phyloP scores from a whole-genome alignment of 2,888 invertebrate species.

The Ferdinandea cuprea region DNA sequence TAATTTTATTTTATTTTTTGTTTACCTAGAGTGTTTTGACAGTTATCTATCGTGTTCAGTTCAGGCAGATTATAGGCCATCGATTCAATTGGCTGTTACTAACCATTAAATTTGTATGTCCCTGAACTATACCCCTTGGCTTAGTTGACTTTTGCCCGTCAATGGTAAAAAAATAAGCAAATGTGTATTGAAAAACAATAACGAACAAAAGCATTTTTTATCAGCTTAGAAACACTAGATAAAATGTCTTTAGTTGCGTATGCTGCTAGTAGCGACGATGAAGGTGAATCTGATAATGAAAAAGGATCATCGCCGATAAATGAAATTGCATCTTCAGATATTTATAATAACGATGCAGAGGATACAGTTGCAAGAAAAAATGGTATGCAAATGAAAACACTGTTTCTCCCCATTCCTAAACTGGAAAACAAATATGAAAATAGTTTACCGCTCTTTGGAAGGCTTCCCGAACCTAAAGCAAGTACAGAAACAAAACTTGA shows the following conservation, averaged over 20 bases:
- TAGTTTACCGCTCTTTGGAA: conserved; percentile 77
- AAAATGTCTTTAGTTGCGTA: conserved; percentile 87
- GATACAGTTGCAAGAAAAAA: conserved; percentile 75
- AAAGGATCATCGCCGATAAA: conserved; percentile 50
- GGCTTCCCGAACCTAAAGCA: conserved; percentile 80
- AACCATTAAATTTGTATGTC: too few species aligned
- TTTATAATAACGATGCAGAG: conserved; percentile 80
- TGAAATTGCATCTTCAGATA: conserved; percentile 75
- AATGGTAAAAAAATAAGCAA: too few species aligned
- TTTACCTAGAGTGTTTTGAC: too few species aligned
- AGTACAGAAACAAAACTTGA: not conserved
- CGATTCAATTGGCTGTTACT: too few species aligned
- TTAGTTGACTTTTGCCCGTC: too few species aligned
- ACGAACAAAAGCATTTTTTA: too few species aligned
- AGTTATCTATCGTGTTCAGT: too few species aligned
- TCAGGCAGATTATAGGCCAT: too few species aligned
- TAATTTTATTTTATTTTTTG: too few species aligned
- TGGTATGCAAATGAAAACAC: conserved; percentile 60
- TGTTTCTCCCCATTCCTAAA: conserved; percentile 79
- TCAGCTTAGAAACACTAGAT: too few species aligned
- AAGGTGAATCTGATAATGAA: conserved; percentile 78
- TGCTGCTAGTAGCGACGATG: conserved; percentile 84
- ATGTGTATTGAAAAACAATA: too few species aligned
- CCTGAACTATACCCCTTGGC: too few species aligned
- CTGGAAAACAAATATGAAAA: conserved; percentile 53